Evolutionary conservation across 2,797 vertebrate species (phyloP), one percentile per base, ranked within the genome.

Genomic region (Malacoctenus gilli): DNA sequence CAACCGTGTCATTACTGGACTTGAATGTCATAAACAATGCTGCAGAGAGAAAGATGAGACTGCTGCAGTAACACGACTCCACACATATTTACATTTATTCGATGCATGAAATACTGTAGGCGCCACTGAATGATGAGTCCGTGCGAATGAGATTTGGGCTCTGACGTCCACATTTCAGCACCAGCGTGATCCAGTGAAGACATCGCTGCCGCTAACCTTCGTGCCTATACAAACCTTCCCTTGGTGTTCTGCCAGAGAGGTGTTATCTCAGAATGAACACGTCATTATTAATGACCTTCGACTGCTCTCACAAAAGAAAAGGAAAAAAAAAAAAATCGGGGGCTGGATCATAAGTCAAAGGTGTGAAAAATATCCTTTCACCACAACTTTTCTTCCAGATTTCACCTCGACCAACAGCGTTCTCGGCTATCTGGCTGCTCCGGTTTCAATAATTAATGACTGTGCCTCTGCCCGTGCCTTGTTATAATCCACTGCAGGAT

Each of bases 401-500:
- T 57, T 67, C 20, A 62, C 37, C 65, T 68, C 46, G 41, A 54
- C 42, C 5, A 13, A 59, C 20, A 35, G 53, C 12, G 15, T 64
- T 49, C 49, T 35, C 41, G 41, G n/a, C 55, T 72, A 36, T 70
- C 41, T 53, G 49, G 23, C 76, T 50, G 74, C 60, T 57, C 31
- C 7, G 25, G 1, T 28, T 65, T 82, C 44, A 84, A 84, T 87
- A 77, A 83, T 80, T 73, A 75, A 87, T 72, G 61, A 70, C 16
- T 2, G 2, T 16, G 54, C 31, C 61, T 70, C 63, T 61, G 59
- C 65, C 36, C 44, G 31, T 42, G 48, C 59, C 53, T 48, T 28
- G 59, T 75, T 74, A 61, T 40, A 64, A 63, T 69, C 70, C 61
- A 54, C 62, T 53, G 67, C 52, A 51, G 50, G 58, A 69, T 57